Evolutionary conservation across 2,888 invertebrate species (phyloP).

Genomic region (Leucania comma): DNA sequence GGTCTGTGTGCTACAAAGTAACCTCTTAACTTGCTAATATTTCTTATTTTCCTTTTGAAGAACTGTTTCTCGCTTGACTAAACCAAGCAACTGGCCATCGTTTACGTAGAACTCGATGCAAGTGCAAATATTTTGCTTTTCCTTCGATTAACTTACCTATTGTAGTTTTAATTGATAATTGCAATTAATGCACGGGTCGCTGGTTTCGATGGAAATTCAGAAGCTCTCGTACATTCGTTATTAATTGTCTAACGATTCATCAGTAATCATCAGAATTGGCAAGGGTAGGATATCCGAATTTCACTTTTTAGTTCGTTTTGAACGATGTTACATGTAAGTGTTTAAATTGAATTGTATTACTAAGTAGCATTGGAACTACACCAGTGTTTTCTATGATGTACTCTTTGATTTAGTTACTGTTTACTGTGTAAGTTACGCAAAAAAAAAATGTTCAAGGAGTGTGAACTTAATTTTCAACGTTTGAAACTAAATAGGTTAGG

Average conservation of each 20-base stretch:
- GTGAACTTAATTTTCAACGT: too few relatives aligned
- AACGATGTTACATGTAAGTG: neutral
- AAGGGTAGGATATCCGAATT: slow-evolving; percentile 7
- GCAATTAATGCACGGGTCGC: slow-evolving; percentile 8
- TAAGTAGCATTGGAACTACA: neutral
- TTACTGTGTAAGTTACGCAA: too few relatives aligned
- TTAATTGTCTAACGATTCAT: slow-evolving; percentile 13
- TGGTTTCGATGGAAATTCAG: slow-evolving; percentile 32
- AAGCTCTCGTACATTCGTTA: slow-evolving; percentile 16
- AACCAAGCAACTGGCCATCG: slow-evolving; percentile 11
- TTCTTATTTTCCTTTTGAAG: slow-evolving; percentile 27
- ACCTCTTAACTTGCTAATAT: slow-evolving; percentile 8
- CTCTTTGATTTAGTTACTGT: too few relatives aligned
- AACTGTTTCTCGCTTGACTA: slow-evolving; percentile 33
- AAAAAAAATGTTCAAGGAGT: too few relatives aligned
- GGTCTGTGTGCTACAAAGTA: too few relatives aligned
- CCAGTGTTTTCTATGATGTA: too few relatives aligned
- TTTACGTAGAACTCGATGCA: slow-evolving; percentile 14
- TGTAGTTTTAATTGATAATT: slow-evolving; percentile 26
- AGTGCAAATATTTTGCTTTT: slow-evolving; percentile 17
- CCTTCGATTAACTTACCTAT: slow-evolving; percentile 12
- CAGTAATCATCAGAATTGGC: slow-evolving; percentile 5
- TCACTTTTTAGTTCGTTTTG: neutral
- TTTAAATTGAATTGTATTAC: neutral
- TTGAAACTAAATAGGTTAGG: slow-evolving; percentile 4